These are phyloP conservation scores for Drosophila repletoides DNA, from an alignment of 1,140 invertebrate genomes.

Conservation along the genomic window DNA sequence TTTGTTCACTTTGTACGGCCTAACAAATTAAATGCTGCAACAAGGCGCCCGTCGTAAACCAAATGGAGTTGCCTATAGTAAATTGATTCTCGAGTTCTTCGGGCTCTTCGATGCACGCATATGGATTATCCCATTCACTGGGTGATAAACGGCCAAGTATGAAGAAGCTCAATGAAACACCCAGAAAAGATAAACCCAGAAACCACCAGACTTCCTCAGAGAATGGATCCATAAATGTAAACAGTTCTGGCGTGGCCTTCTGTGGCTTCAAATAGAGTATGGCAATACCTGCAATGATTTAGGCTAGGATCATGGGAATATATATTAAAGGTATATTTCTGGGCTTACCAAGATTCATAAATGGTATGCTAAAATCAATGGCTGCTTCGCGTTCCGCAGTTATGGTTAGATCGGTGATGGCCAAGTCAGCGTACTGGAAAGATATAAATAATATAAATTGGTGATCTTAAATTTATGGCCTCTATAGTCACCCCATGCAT, in stretches of 20 bases:
- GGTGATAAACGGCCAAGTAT: constrained; percentile 91
- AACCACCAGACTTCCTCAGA: constrained; percentile 91
- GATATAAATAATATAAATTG: background rate
- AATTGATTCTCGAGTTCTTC: constrained; percentile 92
- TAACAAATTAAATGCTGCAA: constrained; percentile 85
- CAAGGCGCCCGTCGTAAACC: constrained; percentile 91
- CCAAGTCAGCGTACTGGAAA: constrained; percentile 88
- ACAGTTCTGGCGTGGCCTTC: constrained; percentile 90
- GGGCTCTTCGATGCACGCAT: constrained; percentile 90
- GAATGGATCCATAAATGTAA: constrained; percentile 95
- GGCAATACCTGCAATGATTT: constrained; percentile 88
- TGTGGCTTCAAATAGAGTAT: constrained; percentile 92
- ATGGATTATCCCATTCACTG: constrained; percentile 92
- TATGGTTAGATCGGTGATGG: constrained; percentile 95
- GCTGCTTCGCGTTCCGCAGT: constrained; percentile 91
- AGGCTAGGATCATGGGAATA: too few species aligned
- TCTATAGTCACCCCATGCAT: constrained; percentile 86
- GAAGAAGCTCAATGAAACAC: constrained; percentile 90
- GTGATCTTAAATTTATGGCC: background rate
- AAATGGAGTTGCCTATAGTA: constrained; percentile 91
- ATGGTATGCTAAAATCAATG: constrained; percentile 95
- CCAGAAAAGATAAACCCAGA: constrained; percentile 89
- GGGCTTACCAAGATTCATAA: constrained; percentile 90
- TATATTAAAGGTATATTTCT: background rate
- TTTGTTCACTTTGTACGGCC: constrained; percentile 15